Evolutionary conservation across 2,797 vertebrate genomes (phyloP).

Genomic region (Carduelis carduelis): DNA sequence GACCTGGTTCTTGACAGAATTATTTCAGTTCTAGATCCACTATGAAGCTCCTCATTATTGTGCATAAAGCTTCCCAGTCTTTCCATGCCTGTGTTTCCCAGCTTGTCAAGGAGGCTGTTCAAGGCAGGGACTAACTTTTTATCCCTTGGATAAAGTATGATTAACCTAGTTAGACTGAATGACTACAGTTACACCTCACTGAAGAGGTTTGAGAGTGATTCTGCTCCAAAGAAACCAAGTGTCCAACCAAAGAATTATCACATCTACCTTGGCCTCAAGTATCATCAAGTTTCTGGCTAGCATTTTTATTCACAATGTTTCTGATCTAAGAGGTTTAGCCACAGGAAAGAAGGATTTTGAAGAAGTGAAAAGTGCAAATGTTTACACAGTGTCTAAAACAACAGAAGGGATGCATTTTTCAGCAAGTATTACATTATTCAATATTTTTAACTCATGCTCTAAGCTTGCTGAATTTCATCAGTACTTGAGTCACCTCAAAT

Average conservation of each 20-base stretch:
- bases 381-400: background rate
- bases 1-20: background rate
- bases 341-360: background rate
- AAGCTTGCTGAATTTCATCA: background rate
- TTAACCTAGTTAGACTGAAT: background rate
- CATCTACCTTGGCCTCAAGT: background rate
- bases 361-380: background rate
- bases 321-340: background rate
- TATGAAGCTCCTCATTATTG: background rate
- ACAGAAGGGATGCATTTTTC: background rate
- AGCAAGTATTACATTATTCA: background rate
- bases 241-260: background rate
- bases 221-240: background rate
- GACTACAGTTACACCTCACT: background rate
- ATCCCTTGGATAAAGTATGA: background rate
- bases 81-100: background rate
- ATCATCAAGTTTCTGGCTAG: background rate
- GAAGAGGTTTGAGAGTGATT: background rate
- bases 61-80: background rate
- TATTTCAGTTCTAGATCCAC: background rate
- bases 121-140: background rate
- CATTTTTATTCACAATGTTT: background rate
- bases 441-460: background rate
- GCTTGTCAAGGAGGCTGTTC: background rate
- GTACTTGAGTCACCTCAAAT: background rate